Percentiles rank a stretch among this genome's conserved stretches.
Evolutionary conservation across 2,797 vertebrate genomes (phyloP).

Genomic region (Gambelia wislizenii): DNA sequence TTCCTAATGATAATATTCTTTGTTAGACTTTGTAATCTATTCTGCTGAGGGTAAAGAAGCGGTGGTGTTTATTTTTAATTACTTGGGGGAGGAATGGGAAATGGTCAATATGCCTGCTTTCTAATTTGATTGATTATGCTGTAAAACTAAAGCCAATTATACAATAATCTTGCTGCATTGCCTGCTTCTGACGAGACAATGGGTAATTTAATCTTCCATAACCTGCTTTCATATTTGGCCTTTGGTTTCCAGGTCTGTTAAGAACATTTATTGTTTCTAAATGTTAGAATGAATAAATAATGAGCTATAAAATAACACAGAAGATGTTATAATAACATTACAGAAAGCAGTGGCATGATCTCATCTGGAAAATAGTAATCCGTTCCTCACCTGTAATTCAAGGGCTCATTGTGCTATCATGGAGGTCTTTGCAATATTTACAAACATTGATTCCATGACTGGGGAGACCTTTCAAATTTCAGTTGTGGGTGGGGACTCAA

Average conservation of each 20-base stretch:
- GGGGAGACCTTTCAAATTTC: background rate
- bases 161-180: background rate
- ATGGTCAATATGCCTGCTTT: background rate
- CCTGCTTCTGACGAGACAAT: conserved; percentile 24
- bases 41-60: background rate
- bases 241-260: conserved; percentile 34
- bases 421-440: background rate
- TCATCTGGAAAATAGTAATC: conserved; percentile 2
- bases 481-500: background rate
- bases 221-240: background rate
- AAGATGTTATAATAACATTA: conserved; percentile 8
- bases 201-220: conserved; percentile 24
- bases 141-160: conserved; percentile 19
- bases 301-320: conserved; percentile 20
- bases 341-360: background rate
- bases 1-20: conserved; percentile 4
- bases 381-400: background rate
- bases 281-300: conserved; percentile 1
- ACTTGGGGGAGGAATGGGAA: conserved; percentile 28
- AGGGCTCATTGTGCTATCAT: background rate
- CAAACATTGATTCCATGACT: background rate
- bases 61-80: conserved; percentile 37
- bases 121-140: conserved; percentile 47
- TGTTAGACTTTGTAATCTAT: conserved; percentile 3
- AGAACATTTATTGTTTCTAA: conserved; percentile 31